Evolutionary conservation across 2,797 vertebrate species (phyloP), one percentile per base, ranked within the genome.

Genomic region (Myiotriccus ornatus): DNA sequence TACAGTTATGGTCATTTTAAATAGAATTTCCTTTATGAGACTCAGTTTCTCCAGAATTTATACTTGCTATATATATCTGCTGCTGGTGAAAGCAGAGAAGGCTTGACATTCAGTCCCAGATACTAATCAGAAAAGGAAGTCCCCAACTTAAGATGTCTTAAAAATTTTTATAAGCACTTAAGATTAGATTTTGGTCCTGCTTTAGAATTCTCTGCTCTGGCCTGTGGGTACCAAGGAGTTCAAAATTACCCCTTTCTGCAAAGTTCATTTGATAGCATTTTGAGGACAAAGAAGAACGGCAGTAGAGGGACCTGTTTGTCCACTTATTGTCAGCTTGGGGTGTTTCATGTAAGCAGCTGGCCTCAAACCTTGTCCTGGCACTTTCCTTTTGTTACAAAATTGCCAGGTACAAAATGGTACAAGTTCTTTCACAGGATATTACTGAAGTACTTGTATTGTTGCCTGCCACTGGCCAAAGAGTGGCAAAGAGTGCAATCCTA

Each of bases 1-100:
- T 81, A 35, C 92, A 92, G 73, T 90, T 84, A 93, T 27, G 59
- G 79, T 86, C 2, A 91, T 93, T 94, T 93, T 44, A 88, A 56
- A 73, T 56, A 79, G 55, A 73, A 75, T 92, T 93, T 92, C 55
- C 50, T 88, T 90, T 93, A 75, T 73, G 56, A 92, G 55, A 63
- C 47, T 64, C 47, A 84, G 22, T 90, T 96, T 93, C 73, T 75
- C 27, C 34, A 56, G 63, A 77, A 86, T 92, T 93, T 84, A 91
- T 73, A 69, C 21, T 55, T 86, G 34, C 30, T 84, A 41, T 53
- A 69, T 87, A 49, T 20, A 50, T 87, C 32, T 83, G 86, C 37
- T 60, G 10, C n/a, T 77, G 41, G 37, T 77, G n/a, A 79, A 89
- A 90, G 25, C 9, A 8, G 17, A 49, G 57, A 71, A 74, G 89